These are phyloP conservation scores for Micronycteris hirsuta DNA, from an alignment of 2,113 vertebrate genomes.

Conservation along the genomic window DNA sequence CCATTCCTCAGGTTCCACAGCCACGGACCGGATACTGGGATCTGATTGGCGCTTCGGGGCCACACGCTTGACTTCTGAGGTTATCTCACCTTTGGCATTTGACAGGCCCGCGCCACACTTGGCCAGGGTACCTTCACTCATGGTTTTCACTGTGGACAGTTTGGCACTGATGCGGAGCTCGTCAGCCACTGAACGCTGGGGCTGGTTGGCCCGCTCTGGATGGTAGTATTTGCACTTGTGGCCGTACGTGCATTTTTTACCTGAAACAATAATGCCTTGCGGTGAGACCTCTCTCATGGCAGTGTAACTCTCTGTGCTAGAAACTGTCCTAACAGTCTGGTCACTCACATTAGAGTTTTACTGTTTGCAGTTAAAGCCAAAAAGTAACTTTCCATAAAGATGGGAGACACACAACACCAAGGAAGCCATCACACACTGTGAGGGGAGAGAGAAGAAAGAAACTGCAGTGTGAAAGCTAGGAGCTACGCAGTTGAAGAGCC, in stretches of 20 bases:
- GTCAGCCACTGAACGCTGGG: conserved; percentile 95
- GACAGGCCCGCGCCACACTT: conserved; percentile 87
- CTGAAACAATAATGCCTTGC: conserved; percentile 80
- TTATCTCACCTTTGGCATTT: conserved; percentile 86
- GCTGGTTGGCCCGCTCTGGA: conserved; percentile 96
- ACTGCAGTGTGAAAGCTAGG: conserved; percentile 11
- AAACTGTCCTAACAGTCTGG: conserved; percentile 32
- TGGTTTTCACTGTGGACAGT: conserved; percentile 96
- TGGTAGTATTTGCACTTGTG: conserved; percentile 99
- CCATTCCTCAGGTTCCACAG: conserved; percentile 92
- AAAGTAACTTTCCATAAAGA: conserved; percentile 48
- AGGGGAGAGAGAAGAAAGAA: conserved; percentile 9
- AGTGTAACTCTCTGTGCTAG: conserved; percentile 13
- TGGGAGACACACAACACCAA: conserved; percentile 55
- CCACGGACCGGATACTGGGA: conserved; percentile 95
- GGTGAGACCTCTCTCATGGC: conserved; percentile 64
- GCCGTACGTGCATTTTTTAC: conserved; percentile 99
- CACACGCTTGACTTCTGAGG: conserved; percentile 92
- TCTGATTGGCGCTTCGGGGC: conserved; percentile 97
- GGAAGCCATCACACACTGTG: conserved; percentile 44
- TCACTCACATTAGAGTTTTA: conserved; percentile 31
- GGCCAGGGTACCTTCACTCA: conserved; percentile 95
- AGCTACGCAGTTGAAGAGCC: not conserved
- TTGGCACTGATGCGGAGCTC: conserved; percentile 98
- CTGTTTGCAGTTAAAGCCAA: not conserved